Evolutionary conservation across 1,140 invertebrate genomes (phyloP), one percentile per base, ranked within the genome.

Genomic region (Tetraneura akinire): DNA sequence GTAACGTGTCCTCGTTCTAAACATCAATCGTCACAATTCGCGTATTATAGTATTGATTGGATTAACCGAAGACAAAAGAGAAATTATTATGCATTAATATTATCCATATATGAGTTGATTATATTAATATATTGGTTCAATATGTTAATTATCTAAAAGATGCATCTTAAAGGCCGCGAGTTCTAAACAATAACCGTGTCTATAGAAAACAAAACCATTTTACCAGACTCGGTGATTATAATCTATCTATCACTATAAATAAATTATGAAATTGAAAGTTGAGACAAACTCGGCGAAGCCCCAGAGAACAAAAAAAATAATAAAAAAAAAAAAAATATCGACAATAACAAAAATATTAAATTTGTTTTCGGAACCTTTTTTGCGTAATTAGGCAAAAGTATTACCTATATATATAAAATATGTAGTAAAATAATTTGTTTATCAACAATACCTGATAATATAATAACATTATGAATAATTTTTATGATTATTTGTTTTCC

Each of bases 121-220:
- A 13, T 23, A 57, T 11, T 11, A 68, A 45, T 68, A 68, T 45
- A 68, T 11, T 64, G 45, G 21, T 21, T 13, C 14, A 16, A 37
- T n/a, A n/a, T 68, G 8, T 23, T 26, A 21, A 8, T 47, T 68
- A 68, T 68, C 66, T 23, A 10, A 68, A 47, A 68, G 42, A 68
- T 47, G 9, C 11, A 71, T 71, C 68, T 71, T 51, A 51, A 51
- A 71, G 23, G 47, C 68, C 47, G 18, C 16, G 18, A 23, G n/a
- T 9, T n/a, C 47, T 49, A 71, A 9, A 71, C 47, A 71, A 71
- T 71, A 45, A 71, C 29, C 45, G 29, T 26, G 42, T 68, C 66
- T 45, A 71, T 71, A 5, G 68, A 51, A 71, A 51, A 71, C 47
- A 51, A 71, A 71, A 71, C 29, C 45, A 9, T 71, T 29, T 23